A percentile compares a stretch with the other conserved stretches of the same genome.
Conservation (phyloP, 1,140 invertebrate species). For the Drosophila sucinea region DNA sequence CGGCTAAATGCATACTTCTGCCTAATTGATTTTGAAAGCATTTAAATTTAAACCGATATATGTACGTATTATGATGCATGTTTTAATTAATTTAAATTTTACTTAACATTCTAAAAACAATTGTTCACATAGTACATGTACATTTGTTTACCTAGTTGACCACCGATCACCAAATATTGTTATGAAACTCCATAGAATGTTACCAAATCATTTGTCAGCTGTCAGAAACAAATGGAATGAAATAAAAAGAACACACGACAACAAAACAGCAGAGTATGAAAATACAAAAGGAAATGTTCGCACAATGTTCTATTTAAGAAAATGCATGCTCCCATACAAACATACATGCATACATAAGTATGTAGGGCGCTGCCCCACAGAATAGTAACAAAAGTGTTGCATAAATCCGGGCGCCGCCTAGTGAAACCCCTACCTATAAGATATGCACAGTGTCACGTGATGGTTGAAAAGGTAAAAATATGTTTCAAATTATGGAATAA, state of each 20-base stretch:
- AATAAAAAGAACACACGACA: background rate
- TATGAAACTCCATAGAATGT: slow-evolving; percentile 5
- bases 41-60: background rate
- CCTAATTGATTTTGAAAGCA: background rate
- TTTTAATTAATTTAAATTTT: slow-evolving; percentile 1
- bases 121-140: background rate
- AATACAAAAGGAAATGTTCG: background rate
- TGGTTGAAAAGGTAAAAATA: background rate
- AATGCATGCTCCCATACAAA: background rate
- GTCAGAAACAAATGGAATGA: slow-evolving; percentile 11
- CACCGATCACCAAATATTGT: background rate
- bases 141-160: background rate
- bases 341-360: background rate
- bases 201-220: slow-evolving; percentile 5
- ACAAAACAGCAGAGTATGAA: slow-evolving; percentile 1
- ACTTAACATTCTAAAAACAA: background rate
- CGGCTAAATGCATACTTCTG: background rate
- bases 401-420: background rate
- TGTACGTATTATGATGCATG: background rate
- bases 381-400: background rate
- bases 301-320: background rate
- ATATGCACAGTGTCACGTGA: background rate
- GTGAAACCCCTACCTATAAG: background rate
- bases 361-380: background rate
- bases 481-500: background rate